Evolutionary conservation across 2,113 vertebrate species (phyloP), one percentile per base, ranked within the genome.

Genomic region (Probosciger aterrimus): DNA sequence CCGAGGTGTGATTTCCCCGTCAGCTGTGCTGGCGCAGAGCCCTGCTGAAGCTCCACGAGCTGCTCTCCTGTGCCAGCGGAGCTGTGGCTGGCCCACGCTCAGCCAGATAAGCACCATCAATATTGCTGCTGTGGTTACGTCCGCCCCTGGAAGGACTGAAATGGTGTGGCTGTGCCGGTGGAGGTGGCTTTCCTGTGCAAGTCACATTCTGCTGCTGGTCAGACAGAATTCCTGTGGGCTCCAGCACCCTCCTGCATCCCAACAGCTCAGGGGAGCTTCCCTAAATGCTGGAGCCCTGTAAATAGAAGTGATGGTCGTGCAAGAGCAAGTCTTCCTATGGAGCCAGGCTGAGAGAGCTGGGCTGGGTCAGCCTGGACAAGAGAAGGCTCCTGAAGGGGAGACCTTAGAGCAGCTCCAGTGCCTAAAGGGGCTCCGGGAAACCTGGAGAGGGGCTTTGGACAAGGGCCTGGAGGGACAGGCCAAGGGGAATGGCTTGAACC

Each of bases 101-200:
- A 37, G 82, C 14, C 4, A 31, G 60, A 71, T 59, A 30, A 59
- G 86, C 63, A 14, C 69, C 1, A 35, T 12, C 83, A 46, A 0
- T 6, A 24, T 49, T 60, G 73, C 71, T 88, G 65, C 74, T 31
- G 4, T 5, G 41, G 24, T n/a, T 28, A 10, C 7, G 3, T 16
- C 88, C 1, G 0, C 18, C 50, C 71, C 59, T 75, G 33, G 55
- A 59, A 67, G 59, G 43, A 63, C 3, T 0, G 1, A 11, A 35
- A 7, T 0, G 2, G 11, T 4, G 2, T 6, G 1, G 80, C 71
- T 0, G 0, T 35, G 28, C 39, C 3, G 0, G 6, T 11, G 60
- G 60, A 53, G 28, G 46, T 0, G 3, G 18, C 35, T 91, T 65
- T n/a, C 33, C 35, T 0, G 0, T 9, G n/a, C 14, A 7, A 47